These are phyloP conservation scores for Taphrorychus bicolor DNA, from an alignment of 2,888 invertebrate genomes.

Conservation along the genomic window DNA sequence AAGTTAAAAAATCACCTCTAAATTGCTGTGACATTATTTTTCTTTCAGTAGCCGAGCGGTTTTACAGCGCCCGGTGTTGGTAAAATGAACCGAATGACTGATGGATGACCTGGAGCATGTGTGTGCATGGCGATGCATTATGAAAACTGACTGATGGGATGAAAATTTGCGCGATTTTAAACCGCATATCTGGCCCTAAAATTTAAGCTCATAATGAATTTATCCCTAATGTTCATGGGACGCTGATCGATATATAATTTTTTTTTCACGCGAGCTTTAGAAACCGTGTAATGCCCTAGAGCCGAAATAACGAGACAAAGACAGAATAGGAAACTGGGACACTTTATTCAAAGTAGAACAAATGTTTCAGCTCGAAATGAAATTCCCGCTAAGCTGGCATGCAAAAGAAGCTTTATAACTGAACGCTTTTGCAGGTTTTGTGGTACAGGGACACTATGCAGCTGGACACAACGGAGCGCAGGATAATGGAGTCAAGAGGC, in stretches of 20 bases:
- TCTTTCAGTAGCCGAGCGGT: background rate
- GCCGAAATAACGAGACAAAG: too few relatives aligned
- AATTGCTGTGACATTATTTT: background rate
- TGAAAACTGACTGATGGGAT: background rate
- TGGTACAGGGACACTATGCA: conserved; percentile 75
- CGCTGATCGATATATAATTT: too few relatives aligned
- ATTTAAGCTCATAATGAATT: background rate
- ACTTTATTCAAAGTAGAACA: background rate
- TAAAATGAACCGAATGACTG: background rate
- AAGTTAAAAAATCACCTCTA: background rate
- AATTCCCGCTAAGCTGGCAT: background rate
- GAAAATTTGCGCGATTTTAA: background rate
- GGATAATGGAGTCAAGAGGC: conserved; percentile 72
- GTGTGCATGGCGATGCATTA: background rate
- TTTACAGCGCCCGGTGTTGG: background rate
- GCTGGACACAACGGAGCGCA: conserved; percentile 70
- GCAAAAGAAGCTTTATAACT: background rate
- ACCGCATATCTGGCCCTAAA: background rate
- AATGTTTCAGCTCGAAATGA: background rate
- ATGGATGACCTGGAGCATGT: background rate
- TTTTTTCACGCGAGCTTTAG: too few relatives aligned
- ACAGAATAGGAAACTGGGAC: background rate
- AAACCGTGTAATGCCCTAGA: too few relatives aligned
- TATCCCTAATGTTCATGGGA: too few relatives aligned
- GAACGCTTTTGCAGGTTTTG: conserved; percentile 62